Conservation (phyloP, 2,888 invertebrate genomes). For the Seladonia tumulorum region DNA sequence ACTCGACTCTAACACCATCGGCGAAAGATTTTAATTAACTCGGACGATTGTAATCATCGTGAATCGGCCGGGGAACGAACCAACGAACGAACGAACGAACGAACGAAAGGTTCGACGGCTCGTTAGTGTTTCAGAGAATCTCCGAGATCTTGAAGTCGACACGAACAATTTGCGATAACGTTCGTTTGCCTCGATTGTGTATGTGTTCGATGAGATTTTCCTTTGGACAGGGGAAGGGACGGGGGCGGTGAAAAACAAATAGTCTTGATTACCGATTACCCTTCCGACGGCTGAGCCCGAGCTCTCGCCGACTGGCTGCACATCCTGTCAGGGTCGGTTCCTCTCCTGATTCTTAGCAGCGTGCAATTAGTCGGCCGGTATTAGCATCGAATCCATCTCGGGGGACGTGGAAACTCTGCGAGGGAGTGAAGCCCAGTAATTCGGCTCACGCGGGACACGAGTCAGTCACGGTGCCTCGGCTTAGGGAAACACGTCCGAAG, state of each 20-base stretch:
- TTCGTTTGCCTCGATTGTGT: neutral
- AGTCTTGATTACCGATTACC: conserved; percentile 16
- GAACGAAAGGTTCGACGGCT: neutral
- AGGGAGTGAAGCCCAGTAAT: conserved; percentile 59
- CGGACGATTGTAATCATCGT: neutral
- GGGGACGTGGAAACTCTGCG: conserved; percentile 56
- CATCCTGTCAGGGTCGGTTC: conserved; percentile 38
- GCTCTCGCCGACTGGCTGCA: conserved; percentile 34
- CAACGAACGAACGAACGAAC: too few species aligned
- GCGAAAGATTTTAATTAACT: neutral
- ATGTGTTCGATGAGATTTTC: conserved; percentile 7
- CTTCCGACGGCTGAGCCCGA: conserved; percentile 37
- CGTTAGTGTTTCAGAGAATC: neutral
- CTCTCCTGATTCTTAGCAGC: conserved; percentile 54
- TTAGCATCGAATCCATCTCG: conserved; percentile 77
- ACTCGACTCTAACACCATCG: neutral
- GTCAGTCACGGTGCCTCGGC: conserved; percentile 42
- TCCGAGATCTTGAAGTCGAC: neutral
- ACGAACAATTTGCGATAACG: neutral
- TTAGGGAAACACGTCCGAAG: conserved; percentile 44
- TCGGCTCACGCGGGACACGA: conserved; percentile 64
- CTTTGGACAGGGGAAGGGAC: neutral
- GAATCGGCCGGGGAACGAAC: neutral
- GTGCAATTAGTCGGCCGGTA: conserved; percentile 77
- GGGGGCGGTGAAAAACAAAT: neutral